These are phyloP conservation scores for Dugesia japonica DNA, from an alignment of 2,888 invertebrate species.

Conservation along the genomic window DNA sequence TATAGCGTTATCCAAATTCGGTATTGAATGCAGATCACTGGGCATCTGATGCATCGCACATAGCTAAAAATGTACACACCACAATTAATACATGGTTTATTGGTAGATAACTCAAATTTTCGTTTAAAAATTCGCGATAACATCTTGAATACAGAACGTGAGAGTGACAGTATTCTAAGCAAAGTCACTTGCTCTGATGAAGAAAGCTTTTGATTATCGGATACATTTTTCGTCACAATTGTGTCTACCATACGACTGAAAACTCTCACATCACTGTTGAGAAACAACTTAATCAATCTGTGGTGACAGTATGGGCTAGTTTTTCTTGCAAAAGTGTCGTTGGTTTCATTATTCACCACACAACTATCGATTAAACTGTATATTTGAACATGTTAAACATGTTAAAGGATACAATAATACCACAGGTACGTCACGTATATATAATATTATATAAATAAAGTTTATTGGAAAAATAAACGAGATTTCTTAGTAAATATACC, in stretches of 20 bases:
- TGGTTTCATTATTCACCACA: background rate
- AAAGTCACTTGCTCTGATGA: background rate
- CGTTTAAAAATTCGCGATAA: too few species aligned
- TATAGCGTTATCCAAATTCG: too few species aligned
- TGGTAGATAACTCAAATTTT: too few species aligned
- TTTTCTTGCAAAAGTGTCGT: background rate
- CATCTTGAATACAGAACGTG: too few species aligned
- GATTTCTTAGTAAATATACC: too few species aligned
- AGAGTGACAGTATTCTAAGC: too few species aligned
- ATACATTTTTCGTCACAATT: background rate
- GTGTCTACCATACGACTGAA: constrained; percentile 14
- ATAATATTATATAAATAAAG: too few species aligned
- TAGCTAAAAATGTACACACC: too few species aligned
- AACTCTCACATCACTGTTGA: background rate
- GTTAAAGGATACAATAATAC: background rate
- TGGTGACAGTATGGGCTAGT: background rate
- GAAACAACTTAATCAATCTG: constrained; percentile 11
- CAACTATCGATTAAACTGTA: background rate
- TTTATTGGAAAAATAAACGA: too few species aligned
- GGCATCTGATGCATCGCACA: too few species aligned
- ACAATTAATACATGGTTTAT: too few species aligned
- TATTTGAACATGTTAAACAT: background rate
- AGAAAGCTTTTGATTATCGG: background rate
- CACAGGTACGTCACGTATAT: background rate
- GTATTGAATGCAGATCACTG: too few species aligned